Evolutionary conservation across 2,888 invertebrate genomes (phyloP).

Genomic region (Eremobia ochroleuca): DNA sequence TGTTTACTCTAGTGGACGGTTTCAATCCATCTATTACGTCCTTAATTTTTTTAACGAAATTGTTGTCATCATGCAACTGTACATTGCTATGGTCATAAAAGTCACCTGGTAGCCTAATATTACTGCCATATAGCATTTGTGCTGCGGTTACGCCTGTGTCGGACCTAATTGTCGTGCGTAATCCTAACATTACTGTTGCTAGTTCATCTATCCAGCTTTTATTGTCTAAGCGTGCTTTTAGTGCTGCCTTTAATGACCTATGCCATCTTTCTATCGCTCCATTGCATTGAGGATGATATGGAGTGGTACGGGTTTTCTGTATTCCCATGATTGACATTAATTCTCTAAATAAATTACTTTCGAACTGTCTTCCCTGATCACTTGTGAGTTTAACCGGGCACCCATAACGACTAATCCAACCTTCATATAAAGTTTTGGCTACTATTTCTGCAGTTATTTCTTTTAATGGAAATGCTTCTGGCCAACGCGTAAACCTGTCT

Average conservation of each 20-base stretch:
- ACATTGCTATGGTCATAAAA: too few relatives aligned
- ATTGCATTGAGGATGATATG: conserved; percentile 8
- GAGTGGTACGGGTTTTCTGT: not conserved
- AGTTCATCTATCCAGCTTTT: not conserved
- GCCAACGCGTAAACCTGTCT: not conserved
- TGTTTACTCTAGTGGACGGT: too few relatives aligned
- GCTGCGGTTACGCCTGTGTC: not conserved
- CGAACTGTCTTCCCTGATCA: not conserved
- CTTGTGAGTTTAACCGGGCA: not conserved
- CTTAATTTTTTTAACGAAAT: too few relatives aligned
- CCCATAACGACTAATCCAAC: conserved; percentile 7
- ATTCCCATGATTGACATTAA: conserved; percentile 4
- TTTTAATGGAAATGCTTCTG: not conserved
- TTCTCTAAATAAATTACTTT: not conserved
- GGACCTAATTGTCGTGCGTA: not conserved
- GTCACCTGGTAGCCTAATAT: too few relatives aligned
- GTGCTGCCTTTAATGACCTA: not conserved
- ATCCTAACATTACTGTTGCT: not conserved
- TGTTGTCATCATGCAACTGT: too few relatives aligned
- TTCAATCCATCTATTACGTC: too few relatives aligned
- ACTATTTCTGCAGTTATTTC: conserved; percentile 1
- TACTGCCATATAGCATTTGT: not conserved
- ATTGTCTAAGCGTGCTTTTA: not conserved
- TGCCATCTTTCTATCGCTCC: not conserved
- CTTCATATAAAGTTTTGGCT: conserved; percentile 5